Evolutionary conservation across 2,888 invertebrate genomes (phyloP), one percentile per base, ranked within the genome.

Genomic region (Drosophila tripunctata): DNA sequence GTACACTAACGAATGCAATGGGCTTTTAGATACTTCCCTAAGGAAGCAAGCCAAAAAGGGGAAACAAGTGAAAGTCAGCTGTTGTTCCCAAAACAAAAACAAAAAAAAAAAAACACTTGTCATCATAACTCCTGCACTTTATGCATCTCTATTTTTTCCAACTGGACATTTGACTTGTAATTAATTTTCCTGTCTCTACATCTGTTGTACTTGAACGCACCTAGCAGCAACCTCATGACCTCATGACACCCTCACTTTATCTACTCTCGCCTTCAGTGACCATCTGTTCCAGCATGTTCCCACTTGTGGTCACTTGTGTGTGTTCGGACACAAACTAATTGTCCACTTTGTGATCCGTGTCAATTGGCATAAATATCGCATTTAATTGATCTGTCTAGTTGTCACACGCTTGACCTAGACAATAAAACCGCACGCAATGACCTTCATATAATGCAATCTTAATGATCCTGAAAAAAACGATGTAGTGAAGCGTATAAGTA

Each of bases 301-400:
- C 43, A 43, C 31, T 44, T 15, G 12, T 66, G 75, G 75, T 66
- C 75, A 74, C 43, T 54, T 22, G 19, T 15, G n/a, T n/a, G n/a
- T n/a, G n/a, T n/a, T 24, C 22, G 7, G 45, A 27, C 15, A 4
- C 7, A 8, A 67, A 73, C 70, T 58, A 77, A 81, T 75, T 82
- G 76, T 71, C 57, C 80, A 72, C 57, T 78, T 80, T 86, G 78
- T 86, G 78, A 71, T 76, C 69, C 78, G 78, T 80, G 69, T 79
- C 84, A 58, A 51, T 55, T 67, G 75, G 67, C 68, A 83, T 83
- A 83, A 83, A 83, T 75, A 81, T 83, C 22, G 69, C 76, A 76
- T 78, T 83, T 86, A 83, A 86, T 83, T 80, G 86, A 86, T 66
- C 76, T 80, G 74, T 83, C 69, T 2, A 51, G 36, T 12, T 44